phyloP scores from a whole-genome alignment of 1,140 invertebrate species.

The Centruroides vittatus region DNA sequence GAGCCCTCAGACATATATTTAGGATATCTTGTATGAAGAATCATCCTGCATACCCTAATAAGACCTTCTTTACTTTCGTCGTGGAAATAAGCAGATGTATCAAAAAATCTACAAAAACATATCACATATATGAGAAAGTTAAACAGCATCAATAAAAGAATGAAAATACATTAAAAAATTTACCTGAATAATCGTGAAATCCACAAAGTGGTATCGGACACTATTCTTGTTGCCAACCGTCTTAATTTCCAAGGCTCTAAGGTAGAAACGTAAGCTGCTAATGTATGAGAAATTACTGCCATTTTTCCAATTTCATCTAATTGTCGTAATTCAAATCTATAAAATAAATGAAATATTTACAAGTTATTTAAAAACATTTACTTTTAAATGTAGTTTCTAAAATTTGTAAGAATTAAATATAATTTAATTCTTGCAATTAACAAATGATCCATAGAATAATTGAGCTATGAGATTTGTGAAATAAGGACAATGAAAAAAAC shows the following conservation, averaged over 20 bases:
- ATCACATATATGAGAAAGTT: background rate
- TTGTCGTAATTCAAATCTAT: constrained; percentile 25
- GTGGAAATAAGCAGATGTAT: constrained; percentile 57
- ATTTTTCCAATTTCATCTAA: constrained; percentile 46
- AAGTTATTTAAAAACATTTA: too few relatives aligned
- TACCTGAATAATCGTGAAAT: constrained; percentile 63
- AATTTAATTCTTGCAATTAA: too few relatives aligned
- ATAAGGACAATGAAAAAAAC: too few relatives aligned
- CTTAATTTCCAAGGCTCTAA: constrained; percentile 52
- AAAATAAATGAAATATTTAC: background rate
- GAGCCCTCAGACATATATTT: constrained; percentile 65
- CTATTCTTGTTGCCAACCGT: constrained; percentile 50
- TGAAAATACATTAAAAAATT: too few relatives aligned
- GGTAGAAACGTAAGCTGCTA: constrained; percentile 54
- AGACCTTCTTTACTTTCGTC: constrained; percentile 61
- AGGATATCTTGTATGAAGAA: constrained; percentile 64
- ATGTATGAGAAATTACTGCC: constrained; percentile 52
- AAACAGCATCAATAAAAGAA: too few relatives aligned
- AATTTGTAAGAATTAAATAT: too few relatives aligned
- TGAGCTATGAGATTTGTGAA: too few relatives aligned
- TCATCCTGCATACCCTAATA: constrained; percentile 55
- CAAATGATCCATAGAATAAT: too few relatives aligned
- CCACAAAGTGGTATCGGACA: constrained; percentile 59
- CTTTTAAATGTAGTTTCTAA: too few relatives aligned
- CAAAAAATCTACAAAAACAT: constrained; percentile 35